Conservation (phyloP, 1,140 invertebrate genomes). For the Caenorhabditis inopinata region DNA sequence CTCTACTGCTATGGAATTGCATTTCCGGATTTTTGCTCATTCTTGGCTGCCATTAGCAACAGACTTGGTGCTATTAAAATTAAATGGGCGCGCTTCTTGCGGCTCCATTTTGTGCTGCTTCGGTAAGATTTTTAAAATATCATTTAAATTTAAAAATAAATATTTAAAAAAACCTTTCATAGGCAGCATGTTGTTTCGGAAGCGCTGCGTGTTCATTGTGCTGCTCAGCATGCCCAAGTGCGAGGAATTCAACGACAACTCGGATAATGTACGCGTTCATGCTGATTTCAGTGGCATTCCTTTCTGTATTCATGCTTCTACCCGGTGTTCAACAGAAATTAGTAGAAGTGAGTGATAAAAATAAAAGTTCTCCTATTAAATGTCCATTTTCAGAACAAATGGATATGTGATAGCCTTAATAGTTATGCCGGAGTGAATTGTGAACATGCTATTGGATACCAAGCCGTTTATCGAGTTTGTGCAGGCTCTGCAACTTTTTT, state of each 20-base stretch:
- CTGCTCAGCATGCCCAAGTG: conserved; percentile 90
- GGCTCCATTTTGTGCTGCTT: conserved; percentile 59
- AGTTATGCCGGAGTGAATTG: conserved; percentile 48
- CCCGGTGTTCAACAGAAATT: conserved; percentile 82
- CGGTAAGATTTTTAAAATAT: conserved; percentile 43
- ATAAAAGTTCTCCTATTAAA: not conserved
- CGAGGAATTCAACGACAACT: conserved; percentile 91
- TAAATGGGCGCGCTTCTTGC: conserved; percentile 60
- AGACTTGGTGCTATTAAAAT: not conserved
- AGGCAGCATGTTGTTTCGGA: conserved; percentile 96
- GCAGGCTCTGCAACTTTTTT: conserved; percentile 93
- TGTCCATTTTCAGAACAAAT: conserved; percentile 49
- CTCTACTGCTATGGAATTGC: not conserved
- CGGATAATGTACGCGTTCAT: conserved; percentile 94
- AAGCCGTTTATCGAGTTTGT: conserved; percentile 74
- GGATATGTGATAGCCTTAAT: conserved; percentile 57
- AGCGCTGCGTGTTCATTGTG: conserved; percentile 93
- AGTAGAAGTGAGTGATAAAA: conserved; percentile 66
- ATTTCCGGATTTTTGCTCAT: not conserved
- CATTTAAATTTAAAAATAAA: not conserved
- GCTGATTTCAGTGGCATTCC: conserved; percentile 83
- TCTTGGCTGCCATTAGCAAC: not conserved
- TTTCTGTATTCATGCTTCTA: conserved; percentile 84
- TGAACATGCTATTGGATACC: conserved; percentile 58
- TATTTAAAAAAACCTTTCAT: not conserved